Base-by-base conservation (phyloP, 2,888 invertebrate species). In the Ellobium chinense region DNA sequence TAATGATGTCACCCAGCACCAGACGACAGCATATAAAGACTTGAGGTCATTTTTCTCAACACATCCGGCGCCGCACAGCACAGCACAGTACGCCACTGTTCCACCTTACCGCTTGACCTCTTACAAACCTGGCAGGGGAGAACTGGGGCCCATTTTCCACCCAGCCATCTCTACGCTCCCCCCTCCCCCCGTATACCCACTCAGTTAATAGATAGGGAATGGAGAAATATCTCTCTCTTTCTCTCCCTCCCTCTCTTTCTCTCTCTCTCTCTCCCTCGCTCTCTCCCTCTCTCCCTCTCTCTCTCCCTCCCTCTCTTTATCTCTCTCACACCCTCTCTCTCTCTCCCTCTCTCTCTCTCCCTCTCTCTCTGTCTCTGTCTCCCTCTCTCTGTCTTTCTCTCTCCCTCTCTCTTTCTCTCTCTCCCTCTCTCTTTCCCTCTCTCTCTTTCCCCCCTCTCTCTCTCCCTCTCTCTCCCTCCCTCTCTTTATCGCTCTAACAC, bases 161-260 rank as follows among this genome's bases (percentile, higher is more conserved):
- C n/a, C n/a, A n/a, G n/a, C n/a, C n/a, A n/a, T n/a, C n/a, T n/a
- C n/a, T n/a, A n/a, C n/a, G n/a, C n/a, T n/a, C n/a, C n/a, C n/a
- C n/a, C n/a, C n/a, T n/a, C n/a, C n/a, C n/a, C n/a, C n/a, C n/a
- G n/a, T n/a, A n/a, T n/a, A n/a, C n/a, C n/a, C n/a, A n/a, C n/a
- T n/a, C n/a, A n/a, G n/a, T n/a, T n/a, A n/a, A n/a, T n/a, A n/a
- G n/a, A n/a, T n/a, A n/a, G n/a, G n/a, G n/a, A n/a, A n/a, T n/a
- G n/a, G n/a, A n/a, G n/a, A n/a, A n/a, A n/a, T n/a, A n/a, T n/a
- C n/a, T n/a, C n/a, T n/a, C n/a, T n/a, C n/a, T n/a, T n/a, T n/a
- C n/a, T n/a, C n/a, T n/a, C n/a, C 31, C 54, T 75, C 39, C 31
- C 62, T 63, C 46, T 75, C 46, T 18, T 46, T 46, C 75, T 63